These are phyloP conservation scores for Nannospalax galili DNA, from an alignment of 2,113 vertebrate species.

Conservation along the genomic window DNA sequence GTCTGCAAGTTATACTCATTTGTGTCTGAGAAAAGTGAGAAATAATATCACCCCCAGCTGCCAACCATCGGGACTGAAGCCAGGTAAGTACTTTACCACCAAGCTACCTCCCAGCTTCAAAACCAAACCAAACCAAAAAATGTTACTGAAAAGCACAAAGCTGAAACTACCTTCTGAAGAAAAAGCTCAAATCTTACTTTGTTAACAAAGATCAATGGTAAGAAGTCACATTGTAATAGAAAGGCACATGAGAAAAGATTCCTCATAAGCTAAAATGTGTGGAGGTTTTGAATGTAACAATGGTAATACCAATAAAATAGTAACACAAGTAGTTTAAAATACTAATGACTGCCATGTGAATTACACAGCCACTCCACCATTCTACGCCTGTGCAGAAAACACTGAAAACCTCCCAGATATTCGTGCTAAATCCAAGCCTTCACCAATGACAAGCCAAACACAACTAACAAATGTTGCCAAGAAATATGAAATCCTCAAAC, in stretches of 20 bases:
- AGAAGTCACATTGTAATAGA: constrained; percentile 14
- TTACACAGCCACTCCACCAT: background rate
- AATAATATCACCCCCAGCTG: too few species aligned
- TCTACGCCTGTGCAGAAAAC: background rate
- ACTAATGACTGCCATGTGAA: background rate
- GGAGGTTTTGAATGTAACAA: background rate
- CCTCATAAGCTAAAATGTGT: constrained; percentile 25
- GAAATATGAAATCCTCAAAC: background rate
- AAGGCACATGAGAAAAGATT: background rate
- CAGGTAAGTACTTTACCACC: background rate
- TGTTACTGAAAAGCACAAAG: background rate
- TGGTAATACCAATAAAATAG: background rate
- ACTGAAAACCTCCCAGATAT: background rate
- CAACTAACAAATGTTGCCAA: background rate
- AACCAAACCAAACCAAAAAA: background rate
- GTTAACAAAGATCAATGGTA: constrained; percentile 7
- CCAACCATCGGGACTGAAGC: too few species aligned
- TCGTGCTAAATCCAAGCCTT: background rate
- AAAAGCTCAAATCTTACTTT: constrained; percentile 17
- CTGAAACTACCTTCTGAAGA: background rate
- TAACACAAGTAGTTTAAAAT: background rate
- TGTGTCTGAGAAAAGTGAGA: background rate
- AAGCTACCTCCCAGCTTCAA: background rate
- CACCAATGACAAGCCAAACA: constrained; percentile 26
- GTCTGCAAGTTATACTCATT: background rate